phyloP scores from a whole-genome alignment of 2,888 invertebrate genomes.

The Lobophora halterata region DNA sequence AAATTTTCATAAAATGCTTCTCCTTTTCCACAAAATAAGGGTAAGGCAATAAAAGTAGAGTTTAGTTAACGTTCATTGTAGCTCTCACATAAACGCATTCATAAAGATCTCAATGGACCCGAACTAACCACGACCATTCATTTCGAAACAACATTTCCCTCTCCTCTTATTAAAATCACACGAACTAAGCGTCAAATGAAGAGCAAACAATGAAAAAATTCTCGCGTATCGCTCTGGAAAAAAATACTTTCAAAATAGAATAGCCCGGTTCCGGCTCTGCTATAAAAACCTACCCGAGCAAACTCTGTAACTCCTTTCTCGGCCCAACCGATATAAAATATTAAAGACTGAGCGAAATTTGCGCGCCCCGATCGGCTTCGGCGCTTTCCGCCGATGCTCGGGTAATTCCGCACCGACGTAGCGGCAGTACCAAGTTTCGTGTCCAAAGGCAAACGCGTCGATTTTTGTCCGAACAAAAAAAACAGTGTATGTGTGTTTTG shows the following conservation, averaged over 20 bases:
- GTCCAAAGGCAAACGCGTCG: slow-evolving; percentile 31
- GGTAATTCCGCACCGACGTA: slow-evolving; percentile 59
- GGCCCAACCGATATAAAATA: slow-evolving; percentile 77
- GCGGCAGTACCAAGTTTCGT: slow-evolving; percentile 67
- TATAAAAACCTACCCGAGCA: slow-evolving; percentile 76
- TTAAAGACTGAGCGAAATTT: slow-evolving; percentile 76
- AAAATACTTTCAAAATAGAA: slow-evolving; percentile 68
- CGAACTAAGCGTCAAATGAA: slow-evolving; percentile 53
- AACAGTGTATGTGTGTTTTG: slow-evolving; percentile 61
- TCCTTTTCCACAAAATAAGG: no score
- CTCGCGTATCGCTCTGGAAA: slow-evolving; percentile 55
- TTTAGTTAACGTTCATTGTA: slow-evolving; percentile 6
- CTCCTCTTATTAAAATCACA: slow-evolving; percentile 64
- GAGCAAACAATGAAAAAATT: slow-evolving; percentile 66
- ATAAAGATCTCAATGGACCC: slow-evolving; percentile 22
- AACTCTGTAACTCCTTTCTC: slow-evolving; percentile 73
- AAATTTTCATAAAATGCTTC: no score
- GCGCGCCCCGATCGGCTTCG: slow-evolving; percentile 52
- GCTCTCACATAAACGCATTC: slow-evolving; percentile 12
- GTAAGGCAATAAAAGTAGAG: no score
- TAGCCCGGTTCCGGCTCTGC: slow-evolving; percentile 56
- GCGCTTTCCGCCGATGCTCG: slow-evolving; percentile 49
- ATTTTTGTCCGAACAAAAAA: slow-evolving; percentile 30
- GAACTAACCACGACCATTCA: slow-evolving; percentile 45
- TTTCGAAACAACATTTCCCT: slow-evolving; percentile 40